Conservation (phyloP, 2,113 vertebrate species). For the Nothocercus nigrocapillus region DNA sequence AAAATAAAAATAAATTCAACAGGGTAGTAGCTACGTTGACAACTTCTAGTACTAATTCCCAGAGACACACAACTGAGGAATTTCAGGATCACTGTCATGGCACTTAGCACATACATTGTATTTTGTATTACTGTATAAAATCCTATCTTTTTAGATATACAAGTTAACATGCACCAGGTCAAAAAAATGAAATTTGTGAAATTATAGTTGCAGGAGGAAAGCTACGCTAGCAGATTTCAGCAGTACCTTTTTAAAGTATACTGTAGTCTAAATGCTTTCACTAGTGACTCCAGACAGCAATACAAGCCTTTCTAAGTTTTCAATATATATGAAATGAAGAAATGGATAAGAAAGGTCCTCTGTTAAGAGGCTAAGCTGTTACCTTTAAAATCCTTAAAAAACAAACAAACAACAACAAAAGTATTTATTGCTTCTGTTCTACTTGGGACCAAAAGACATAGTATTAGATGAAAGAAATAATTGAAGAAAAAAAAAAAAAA, state of each 20-base stretch:
- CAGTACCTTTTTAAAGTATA: background rate
- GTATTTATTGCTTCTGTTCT: background rate
- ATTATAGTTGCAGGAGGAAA: background rate
- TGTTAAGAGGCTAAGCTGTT: background rate
- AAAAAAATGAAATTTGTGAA: background rate
- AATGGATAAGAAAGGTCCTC: background rate
- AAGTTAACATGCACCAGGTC: background rate
- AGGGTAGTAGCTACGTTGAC: background rate
- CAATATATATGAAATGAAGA: background rate
- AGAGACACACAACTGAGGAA: background rate
- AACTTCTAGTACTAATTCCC: background rate
- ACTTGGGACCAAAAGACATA: background rate
- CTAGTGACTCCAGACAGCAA: background rate
- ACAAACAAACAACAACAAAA: background rate
- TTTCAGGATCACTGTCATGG: background rate
- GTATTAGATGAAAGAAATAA: background rate
- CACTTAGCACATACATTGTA: background rate
- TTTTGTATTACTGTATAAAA: constrained; percentile 3
- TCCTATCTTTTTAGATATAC: background rate
- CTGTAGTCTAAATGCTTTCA: background rate
- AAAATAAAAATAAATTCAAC: background rate
- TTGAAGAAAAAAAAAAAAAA: background rate
- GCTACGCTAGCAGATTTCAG: background rate
- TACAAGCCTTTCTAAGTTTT: background rate
- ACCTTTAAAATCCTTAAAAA: background rate